Evolutionary conservation across 2,797 vertebrate species (phyloP).

Genomic region (Percopsis omiscomaycus): DNA sequence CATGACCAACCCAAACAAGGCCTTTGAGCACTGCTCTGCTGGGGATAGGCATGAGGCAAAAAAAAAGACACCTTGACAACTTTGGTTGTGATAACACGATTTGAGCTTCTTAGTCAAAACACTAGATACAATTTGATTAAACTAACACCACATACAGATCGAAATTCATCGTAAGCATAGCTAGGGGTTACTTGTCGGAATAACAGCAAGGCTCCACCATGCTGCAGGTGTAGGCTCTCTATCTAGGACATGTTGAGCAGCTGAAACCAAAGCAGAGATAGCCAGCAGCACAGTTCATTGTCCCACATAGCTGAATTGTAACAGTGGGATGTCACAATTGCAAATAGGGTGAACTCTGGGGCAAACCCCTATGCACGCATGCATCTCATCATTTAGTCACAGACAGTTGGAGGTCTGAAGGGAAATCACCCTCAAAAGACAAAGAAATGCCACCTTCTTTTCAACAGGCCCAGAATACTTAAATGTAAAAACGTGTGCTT

Average conservation of each 20-base stretch:
- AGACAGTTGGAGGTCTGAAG: neutral
- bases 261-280: neutral
- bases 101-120: too few relatives aligned
- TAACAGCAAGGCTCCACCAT: neutral
- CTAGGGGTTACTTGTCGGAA: neutral
- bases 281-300: neutral
- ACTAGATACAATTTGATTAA: too few relatives aligned
- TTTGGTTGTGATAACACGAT: too few relatives aligned
- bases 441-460: neutral
- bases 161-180: neutral
- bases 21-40: conserved; percentile 3
- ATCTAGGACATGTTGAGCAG: neutral
- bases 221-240: neutral
- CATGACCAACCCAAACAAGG: conserved; percentile 18
- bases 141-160: too few relatives aligned
- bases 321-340: neutral
- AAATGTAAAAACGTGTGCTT: too few relatives aligned
- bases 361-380: neutral
- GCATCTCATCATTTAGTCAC: conserved; percentile 3
- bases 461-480: neutral
- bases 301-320: neutral
- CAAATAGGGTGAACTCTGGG: neutral
- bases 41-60: neutral
- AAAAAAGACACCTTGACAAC: neutral
- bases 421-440: neutral